Percentiles rank a stretch among this genome's conserved stretches.
Evolutionary conservation across 1,140 invertebrate genomes (phyloP).

Genomic region (Apis dorsata): DNA sequence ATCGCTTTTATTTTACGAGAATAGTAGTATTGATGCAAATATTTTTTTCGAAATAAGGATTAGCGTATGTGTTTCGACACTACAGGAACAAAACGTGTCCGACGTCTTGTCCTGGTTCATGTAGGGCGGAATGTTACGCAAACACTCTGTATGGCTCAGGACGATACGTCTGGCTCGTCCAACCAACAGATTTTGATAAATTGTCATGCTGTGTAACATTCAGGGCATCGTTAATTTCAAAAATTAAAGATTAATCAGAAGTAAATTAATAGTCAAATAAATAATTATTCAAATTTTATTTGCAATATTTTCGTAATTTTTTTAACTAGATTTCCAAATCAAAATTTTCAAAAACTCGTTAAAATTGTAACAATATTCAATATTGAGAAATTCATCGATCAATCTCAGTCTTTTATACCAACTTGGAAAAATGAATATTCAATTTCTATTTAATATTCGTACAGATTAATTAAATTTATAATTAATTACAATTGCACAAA

Average conservation of each 20-base stretch:
- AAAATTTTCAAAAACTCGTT: too few species aligned
- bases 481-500: neutral
- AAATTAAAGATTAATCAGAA: neutral
- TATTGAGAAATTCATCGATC: too few species aligned
- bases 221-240: too few species aligned
- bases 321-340: too few species aligned
- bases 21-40: neutral
- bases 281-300: neutral
- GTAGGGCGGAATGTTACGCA: constrained; percentile 68
- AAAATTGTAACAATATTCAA: too few species aligned
- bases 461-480: neutral
- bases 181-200: constrained; percentile 26
- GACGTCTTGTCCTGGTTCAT: constrained; percentile 71
- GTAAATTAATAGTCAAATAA: neutral
- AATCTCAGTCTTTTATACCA: too few species aligned
- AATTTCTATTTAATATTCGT: neutral
- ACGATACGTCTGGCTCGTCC: constrained; percentile 65
- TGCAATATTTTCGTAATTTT: neutral
- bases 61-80: neutral
- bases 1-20: neutral
- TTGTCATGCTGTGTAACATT: too few species aligned
- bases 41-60: neutral
- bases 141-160: constrained; percentile 68
- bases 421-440: too few species aligned
- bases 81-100: constrained; percentile 48